A percentile compares a stretch with the other conserved stretches of the same genome.
Evolutionary conservation across 1,140 invertebrate genomes (phyloP).

Genomic region (Eumaeus atala): DNA sequence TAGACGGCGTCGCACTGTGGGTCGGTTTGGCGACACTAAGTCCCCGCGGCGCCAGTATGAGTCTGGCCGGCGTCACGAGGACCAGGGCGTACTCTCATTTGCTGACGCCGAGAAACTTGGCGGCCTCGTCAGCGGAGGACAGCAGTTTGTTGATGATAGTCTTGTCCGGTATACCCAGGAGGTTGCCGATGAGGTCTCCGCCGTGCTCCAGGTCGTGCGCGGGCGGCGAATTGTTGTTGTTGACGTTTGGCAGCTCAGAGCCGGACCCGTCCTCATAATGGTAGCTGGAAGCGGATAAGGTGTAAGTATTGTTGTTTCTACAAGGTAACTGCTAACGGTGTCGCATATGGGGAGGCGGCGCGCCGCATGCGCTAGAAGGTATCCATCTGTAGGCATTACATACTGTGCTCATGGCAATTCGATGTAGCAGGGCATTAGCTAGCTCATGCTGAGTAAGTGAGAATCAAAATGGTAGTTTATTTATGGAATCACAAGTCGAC

Average conservation of each 20-base stretch:
- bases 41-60: conserved; percentile 62
- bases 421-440: too few relatives aligned
- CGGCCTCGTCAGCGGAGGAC: conserved; percentile 89
- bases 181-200: conserved; percentile 89
- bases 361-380: too few relatives aligned
- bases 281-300: conserved; percentile 46
- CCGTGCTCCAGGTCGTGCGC: conserved; percentile 70
- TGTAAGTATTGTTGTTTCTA: conserved; percentile 1
- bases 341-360: too few relatives aligned
- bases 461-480: too few relatives aligned
- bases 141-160: conserved; percentile 91
- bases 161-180: conserved; percentile 89
- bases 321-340: too few relatives aligned
- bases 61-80: conserved; percentile 61
- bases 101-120: conserved; percentile 88
- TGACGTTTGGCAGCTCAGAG: conserved; percentile 68
- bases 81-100: conserved; percentile 76
- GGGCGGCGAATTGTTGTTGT: conserved; percentile 67
- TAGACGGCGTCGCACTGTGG: conserved; percentile 48
- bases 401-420: too few relatives aligned
- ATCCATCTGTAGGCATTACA: too few relatives aligned
- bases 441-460: too few relatives aligned
- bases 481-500: too few relatives aligned
- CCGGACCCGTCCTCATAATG: conserved; percentile 62
- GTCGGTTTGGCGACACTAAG: conserved; percentile 43